Base-by-base conservation (phyloP, 2,797 vertebrate species). In the Chaetodon trifasciatus region DNA sequence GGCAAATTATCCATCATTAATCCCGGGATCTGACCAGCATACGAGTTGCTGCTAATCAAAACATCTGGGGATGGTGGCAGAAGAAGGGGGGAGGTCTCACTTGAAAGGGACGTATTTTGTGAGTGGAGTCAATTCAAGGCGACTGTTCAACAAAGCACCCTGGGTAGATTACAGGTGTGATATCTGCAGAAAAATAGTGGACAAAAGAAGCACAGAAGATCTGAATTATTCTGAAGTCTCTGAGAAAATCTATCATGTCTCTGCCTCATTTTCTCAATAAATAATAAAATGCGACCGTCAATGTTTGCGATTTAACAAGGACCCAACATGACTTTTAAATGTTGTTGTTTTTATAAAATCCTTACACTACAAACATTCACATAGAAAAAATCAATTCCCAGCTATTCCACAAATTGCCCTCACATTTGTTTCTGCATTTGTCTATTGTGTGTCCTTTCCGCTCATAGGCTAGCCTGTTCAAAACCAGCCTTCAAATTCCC, bases 1-100 rank as follows among this genome's bases (percentile, higher is more conserved):
- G 97, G 98, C 98, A 99, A 98, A 99, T 99, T 98, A 99, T 97
- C 98, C 96, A 94, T 98, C 98, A 99, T 99, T 99, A 99, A 98
- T 99, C 97, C 98, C 95, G 88, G 95, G 96, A 98, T 99, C 97
- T 99, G 98, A 99, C 98, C 98, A 95, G 97, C 97, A 98, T 98
- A 97, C 95, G 85, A 97, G 95, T 93, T 95, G 94, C 94, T 95
- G 92, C 97, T 98, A 97, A 98, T 98, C 97, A 97, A 98, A 98
- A 97, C 97, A 98, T 97, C 96, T 98, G 97, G 94, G 91, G 93
- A 92, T 85, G 89, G 91, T 91, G 90, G 95, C 92, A 94, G 85
- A 91, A 91, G 86, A 91, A 86, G 79, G 86, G 88, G 89, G 93
- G 89, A 81, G 86, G 92, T 90, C 87, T 94, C 82, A 87, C 89